These are phyloP conservation scores for Campoplex capitator DNA, from an alignment of 2,888 invertebrate genomes.

Conservation along the genomic window DNA sequence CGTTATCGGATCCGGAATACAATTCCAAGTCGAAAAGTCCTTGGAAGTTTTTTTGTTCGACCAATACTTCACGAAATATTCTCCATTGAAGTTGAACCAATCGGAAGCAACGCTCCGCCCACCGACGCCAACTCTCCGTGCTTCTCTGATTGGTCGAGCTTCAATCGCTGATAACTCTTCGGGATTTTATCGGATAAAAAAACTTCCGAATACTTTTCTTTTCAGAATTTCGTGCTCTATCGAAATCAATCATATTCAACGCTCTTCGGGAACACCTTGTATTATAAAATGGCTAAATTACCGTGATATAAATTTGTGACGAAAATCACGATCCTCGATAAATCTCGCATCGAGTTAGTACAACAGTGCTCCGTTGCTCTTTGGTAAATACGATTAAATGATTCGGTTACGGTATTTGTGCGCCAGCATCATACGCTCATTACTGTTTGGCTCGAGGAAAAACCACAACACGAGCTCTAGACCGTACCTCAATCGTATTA, in stretches of 20 bases:
- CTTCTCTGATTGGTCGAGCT: not conserved
- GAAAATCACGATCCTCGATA: not conserved
- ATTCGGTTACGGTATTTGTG: slow-evolving; percentile 47
- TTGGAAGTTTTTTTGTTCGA: not conserved
- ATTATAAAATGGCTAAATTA: not conserved
- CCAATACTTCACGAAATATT: not conserved
- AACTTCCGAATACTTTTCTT: not conserved
- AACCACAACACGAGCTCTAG: slow-evolving; percentile 23
- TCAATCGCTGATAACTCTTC: not conserved
- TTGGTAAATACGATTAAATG: slow-evolving; percentile 49
- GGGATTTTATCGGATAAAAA: not conserved
- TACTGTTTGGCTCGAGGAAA: slow-evolving; percentile 41
- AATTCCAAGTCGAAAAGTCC: not conserved
- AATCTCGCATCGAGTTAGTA: not conserved
- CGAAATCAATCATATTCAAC: not conserved
- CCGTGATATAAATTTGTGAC: not conserved
- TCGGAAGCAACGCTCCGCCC: not conserved
- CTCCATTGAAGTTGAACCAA: not conserved
- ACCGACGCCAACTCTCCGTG: not conserved
- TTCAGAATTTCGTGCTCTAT: not conserved
- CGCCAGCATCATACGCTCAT: slow-evolving; percentile 15
- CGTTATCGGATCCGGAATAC: not conserved
- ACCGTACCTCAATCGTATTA: not conserved
- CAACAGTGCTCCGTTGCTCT: not conserved
- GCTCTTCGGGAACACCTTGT: not conserved